Conservation (phyloP, 2,113 vertebrate species). For the Acrocephalus arundinaceus region DNA sequence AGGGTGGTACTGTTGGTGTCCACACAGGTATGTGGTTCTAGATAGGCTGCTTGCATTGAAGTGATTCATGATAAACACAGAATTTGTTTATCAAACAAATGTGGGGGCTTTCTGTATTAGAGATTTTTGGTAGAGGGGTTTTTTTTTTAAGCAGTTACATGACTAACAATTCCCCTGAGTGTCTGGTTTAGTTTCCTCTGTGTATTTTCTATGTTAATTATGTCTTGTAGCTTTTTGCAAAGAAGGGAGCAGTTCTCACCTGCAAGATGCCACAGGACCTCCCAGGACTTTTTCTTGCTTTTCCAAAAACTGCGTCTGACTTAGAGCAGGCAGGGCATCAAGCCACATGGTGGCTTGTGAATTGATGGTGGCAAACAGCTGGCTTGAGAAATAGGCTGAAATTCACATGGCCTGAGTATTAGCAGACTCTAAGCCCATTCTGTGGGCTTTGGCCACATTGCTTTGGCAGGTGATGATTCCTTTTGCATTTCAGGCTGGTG, state of each 20-base stretch:
- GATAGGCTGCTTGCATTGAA: background rate
- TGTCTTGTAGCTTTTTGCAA: background rate
- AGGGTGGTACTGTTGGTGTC: background rate
- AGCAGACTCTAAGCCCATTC: rapidly evolving
- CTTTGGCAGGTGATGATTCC: background rate
- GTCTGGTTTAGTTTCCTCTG: slow-evolving; percentile 24
- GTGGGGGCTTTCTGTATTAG: background rate
- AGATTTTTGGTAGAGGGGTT: background rate
- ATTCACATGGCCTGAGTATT: background rate
- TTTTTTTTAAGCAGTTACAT: background rate
- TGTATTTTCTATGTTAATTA: background rate
- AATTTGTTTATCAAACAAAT: background rate
- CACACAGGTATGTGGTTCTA: background rate
- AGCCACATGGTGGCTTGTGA: background rate
- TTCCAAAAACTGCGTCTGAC: background rate
- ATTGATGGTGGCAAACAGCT: background rate
- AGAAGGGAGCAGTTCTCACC: background rate
- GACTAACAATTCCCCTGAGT: background rate
- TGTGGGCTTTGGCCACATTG: background rate
- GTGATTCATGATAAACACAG: background rate
- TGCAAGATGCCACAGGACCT: background rate
- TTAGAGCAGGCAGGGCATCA: background rate
- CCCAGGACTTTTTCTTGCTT: background rate
- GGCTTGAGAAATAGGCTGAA: background rate
- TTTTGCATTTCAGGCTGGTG: background rate